These are phyloP conservation scores for Dryomyza anilis DNA, from an alignment of 2,888 invertebrate genomes.

Conservation along the genomic window DNA sequence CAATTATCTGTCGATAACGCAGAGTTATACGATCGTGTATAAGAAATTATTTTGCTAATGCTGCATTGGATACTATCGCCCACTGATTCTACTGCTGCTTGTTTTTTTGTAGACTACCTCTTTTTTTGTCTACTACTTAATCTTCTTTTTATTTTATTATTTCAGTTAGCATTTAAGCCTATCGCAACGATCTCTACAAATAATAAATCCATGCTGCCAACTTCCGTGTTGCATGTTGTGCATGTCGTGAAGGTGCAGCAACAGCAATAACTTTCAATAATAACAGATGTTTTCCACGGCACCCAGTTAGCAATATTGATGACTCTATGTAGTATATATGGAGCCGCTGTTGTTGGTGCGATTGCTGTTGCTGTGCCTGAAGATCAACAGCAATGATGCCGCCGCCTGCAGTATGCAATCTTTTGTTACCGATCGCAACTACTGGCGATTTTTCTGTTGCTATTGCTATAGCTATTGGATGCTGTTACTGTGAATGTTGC, in stretches of 20 bases:
- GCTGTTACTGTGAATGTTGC: not conserved
- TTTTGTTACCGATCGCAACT: slow-evolving; percentile 19
- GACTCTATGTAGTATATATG: slow-evolving; percentile 13
- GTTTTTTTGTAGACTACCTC: too few relatives aligned
- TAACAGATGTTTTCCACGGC: slow-evolving; percentile 19
- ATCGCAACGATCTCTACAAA: slow-evolving; percentile 16
- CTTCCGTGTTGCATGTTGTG: slow-evolving; percentile 20
- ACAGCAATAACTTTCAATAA: slow-evolving; percentile 29
- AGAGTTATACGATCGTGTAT: slow-evolving; percentile 3
- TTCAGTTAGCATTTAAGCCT: slow-evolving; percentile 12
- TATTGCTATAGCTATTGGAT: not conserved
- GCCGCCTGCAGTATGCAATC: not conserved
- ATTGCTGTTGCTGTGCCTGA: not conserved
- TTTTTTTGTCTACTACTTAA: too few relatives aligned
- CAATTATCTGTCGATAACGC: too few relatives aligned
- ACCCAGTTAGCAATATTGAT: slow-evolving; percentile 25
- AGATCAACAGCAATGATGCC: not conserved
- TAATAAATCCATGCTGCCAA: slow-evolving; percentile 16
- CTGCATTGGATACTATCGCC: not conserved
- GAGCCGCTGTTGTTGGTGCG: not conserved
- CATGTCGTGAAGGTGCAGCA: slow-evolving; percentile 22
- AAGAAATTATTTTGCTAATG: not conserved
- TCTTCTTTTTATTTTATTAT: too few relatives aligned
- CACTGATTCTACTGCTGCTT: too few relatives aligned
- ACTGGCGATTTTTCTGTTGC: too few relatives aligned